These are phyloP conservation scores for Odobenus rosmarus DNA, from an alignment of 2,113 vertebrate genomes.

Conservation along the genomic window DNA sequence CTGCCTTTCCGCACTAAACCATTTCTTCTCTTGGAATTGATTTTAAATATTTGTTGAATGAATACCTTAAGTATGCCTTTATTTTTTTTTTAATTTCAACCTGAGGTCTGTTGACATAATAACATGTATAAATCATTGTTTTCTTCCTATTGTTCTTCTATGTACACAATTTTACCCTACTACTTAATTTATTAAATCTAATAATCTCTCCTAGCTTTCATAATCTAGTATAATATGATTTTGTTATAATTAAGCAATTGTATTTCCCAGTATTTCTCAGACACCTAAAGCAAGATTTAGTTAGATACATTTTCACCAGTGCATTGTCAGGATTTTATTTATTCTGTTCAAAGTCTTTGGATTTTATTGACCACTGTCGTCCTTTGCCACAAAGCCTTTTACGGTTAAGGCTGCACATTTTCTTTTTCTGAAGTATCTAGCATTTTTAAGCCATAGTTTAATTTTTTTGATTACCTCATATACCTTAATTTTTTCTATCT, in stretches of 20 bases:
- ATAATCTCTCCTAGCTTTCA: not conserved
- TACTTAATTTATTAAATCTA: conserved; percentile 15
- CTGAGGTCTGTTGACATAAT: not conserved
- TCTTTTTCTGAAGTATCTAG: not conserved
- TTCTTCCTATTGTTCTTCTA: not conserved
- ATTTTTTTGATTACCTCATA: not conserved
- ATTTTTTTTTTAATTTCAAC: not conserved
- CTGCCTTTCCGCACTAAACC: not conserved
- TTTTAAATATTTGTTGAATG: not conserved
- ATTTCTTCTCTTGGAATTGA: not conserved
- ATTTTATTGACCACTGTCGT: not conserved
- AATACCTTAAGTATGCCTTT: not conserved
- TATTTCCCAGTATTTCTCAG: not conserved
- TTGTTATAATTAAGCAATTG: not conserved
- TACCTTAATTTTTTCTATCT: not conserved
- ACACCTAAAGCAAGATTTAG: not conserved
- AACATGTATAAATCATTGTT: not conserved
- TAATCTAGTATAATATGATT: not conserved
- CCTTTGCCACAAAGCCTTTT: not conserved
- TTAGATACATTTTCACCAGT: not conserved
- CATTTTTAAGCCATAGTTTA: not conserved
- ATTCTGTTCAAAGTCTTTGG: not conserved
- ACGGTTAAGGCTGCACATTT: not conserved
- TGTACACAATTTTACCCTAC: not conserved
- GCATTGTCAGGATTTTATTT: not conserved